A percentile compares a stretch with the other conserved stretches of the same genome.
These are phyloP conservation scores for Andricus grossulariae DNA, from an alignment of 1,140 invertebrate species.

Conservation along the genomic window DNA sequence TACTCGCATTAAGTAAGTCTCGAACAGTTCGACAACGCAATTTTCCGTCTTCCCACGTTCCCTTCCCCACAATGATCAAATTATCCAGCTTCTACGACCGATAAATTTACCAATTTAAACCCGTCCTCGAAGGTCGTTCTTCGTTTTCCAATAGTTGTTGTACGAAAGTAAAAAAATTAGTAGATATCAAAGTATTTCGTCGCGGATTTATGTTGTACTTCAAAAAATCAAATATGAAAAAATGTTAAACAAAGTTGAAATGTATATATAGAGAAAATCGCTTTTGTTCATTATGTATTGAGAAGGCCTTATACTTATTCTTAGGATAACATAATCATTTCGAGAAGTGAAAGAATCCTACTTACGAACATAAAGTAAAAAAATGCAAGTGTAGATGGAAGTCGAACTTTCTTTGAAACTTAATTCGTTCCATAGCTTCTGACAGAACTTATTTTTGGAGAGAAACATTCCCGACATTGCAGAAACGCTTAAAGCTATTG, in stretches of 20 bases:
- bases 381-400: conserved; percentile 35
- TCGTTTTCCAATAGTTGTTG: conserved; percentile 24
- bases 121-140: conserved; percentile 26
- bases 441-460: conserved; percentile 51
- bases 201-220: too few species aligned
- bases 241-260: too few species aligned
- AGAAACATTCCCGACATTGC: conserved; percentile 59
- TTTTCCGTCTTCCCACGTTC: conserved; percentile 78
- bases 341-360: conserved; percentile 25
- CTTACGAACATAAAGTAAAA: too few species aligned
- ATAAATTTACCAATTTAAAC: conserved; percentile 37
- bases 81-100: conserved; percentile 61
- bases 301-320: conserved; percentile 27
- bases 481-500: conserved; percentile 53
- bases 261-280: too few species aligned
- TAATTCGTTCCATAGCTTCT: conserved; percentile 52
- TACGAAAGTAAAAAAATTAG: conserved; percentile 32
- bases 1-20: conserved; percentile 80
- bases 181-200: too few species aligned
- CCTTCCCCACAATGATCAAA: conserved; percentile 80
- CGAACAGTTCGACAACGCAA: conserved; percentile 76
- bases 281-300: too few species aligned
- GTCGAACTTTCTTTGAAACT: conserved; percentile 32
- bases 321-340: conserved; percentile 28
- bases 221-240: too few species aligned